These are phyloP conservation scores for Drosophila baimaii DNA, from an alignment of 1,140 invertebrate species.

Conservation along the genomic window DNA sequence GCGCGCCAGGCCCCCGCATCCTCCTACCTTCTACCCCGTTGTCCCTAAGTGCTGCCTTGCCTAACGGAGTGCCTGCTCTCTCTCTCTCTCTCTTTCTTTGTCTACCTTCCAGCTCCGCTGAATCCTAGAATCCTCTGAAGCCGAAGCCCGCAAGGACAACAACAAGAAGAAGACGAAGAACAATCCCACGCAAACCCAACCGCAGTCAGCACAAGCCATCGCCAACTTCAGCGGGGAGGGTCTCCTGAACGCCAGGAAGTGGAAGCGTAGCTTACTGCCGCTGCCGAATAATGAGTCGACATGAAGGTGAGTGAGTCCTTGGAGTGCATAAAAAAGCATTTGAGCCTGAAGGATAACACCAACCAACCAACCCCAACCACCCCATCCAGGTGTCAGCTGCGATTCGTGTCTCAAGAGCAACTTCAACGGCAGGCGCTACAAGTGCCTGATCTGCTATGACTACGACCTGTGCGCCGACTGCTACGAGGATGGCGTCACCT, in stretches of 20 bases:
- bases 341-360: neutral
- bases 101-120: conserved; percentile 20
- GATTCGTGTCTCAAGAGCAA: conserved; percentile 99
- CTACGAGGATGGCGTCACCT: conserved; percentile 97
- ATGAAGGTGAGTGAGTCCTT: conserved; percentile 77
- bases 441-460: conserved; percentile 99
- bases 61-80: conserved; percentile 10
- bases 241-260: conserved; percentile 50
- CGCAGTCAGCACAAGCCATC: conserved; percentile 31
- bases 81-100: neutral
- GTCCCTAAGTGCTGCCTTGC: neutral
- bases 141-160: conserved; percentile 34
- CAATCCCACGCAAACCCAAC: conserved; percentile 6
- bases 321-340: neutral
- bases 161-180: conserved; percentile 10
- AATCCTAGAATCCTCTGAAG: conserved; percentile 25
- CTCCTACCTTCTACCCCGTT: neutral
- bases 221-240: conserved; percentile 47
- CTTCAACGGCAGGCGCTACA: conserved; percentile 98
- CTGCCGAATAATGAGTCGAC: conserved; percentile 83
- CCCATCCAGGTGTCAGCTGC: conserved; percentile 95
- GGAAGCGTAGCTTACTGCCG: conserved; percentile 52
- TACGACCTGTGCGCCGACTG: conserved; percentile 99
- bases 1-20: conserved; percentile 3
- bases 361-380: neutral